Evolutionary conservation across 2,113 vertebrate species (phyloP).

Genomic region (Hippocampus guttulatus): DNA sequence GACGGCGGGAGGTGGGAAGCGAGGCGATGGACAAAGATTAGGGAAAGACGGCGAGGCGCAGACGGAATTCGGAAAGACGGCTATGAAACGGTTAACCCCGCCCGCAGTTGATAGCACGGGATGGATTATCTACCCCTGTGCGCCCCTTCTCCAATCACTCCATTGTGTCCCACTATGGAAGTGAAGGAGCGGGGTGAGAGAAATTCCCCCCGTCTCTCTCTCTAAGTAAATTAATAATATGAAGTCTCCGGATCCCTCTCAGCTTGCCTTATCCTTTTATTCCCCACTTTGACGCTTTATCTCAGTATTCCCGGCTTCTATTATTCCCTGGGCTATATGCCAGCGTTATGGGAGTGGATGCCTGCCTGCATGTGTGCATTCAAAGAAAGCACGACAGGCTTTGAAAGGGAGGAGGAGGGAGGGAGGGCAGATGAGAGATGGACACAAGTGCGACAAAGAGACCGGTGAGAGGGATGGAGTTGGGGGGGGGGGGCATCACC

Average conservation of each 20-base stretch:
- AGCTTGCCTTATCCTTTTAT: constrained; percentile 60
- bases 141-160: constrained; percentile 47
- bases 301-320: constrained; percentile 57
- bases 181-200: constrained; percentile 23
- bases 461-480: constrained; percentile 10
- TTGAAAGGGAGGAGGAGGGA: constrained; percentile 24
- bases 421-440: constrained; percentile 28
- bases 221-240: constrained; percentile 68
- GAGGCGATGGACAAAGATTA: constrained; percentile 24
- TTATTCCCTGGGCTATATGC: constrained; percentile 58
- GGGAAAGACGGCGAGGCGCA: constrained; percentile 3
- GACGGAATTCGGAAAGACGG: constrained; percentile 34
- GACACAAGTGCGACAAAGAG: constrained; percentile 33
- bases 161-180: constrained; percentile 56
- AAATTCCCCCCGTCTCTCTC: constrained; percentile 34
- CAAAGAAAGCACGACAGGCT: constrained; percentile 48
- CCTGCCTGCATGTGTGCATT: constrained; percentile 25
- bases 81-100: constrained; percentile 63
- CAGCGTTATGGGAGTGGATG: constrained; percentile 40
- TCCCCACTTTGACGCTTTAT: constrained; percentile 42
- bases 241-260: constrained; percentile 60
- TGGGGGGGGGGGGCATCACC: background rate
- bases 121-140: constrained; percentile 67
- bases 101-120: constrained; percentile 46
- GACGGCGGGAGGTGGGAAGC: constrained; percentile 36